Percentiles rank a stretch among this genome's conserved stretches.
These are phyloP conservation scores for Sterrhoptilus dennistouni DNA, from an alignment of 2,113 vertebrate species.

Conservation along the genomic window DNA sequence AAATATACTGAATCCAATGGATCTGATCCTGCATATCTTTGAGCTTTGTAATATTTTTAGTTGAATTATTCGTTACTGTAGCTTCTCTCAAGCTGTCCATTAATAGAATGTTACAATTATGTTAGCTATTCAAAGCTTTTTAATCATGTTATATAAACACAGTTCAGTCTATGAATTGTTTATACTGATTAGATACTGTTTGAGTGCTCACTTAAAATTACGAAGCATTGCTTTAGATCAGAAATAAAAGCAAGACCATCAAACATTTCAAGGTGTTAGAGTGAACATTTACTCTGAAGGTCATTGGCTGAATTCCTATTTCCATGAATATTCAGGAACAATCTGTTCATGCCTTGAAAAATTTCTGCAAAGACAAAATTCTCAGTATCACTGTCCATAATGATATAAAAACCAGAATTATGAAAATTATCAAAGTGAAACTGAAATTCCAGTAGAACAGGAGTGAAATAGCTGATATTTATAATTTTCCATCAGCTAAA, in stretches of 20 bases:
- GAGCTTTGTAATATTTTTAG: neutral
- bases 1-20: neutral
- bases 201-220: neutral
- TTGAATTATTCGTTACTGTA: neutral
- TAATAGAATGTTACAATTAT: conserved; percentile 4
- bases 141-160: conserved; percentile 36
- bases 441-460: neutral
- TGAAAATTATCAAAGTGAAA: neutral
- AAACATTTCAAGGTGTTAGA: neutral
- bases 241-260: neutral
- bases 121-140: conserved; percentile 16
- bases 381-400: neutral
- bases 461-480: neutral
- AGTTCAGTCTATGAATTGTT: neutral
- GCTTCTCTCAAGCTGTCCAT: neutral
- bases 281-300: neutral
- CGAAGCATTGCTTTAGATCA: neutral
- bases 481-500: conserved; percentile 10
- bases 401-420: neutral
- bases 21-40: neutral
- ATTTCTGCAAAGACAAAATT: neutral
- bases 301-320: neutral
- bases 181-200: conserved; percentile 23
- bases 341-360: neutral
- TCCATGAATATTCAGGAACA: neutral